Conservation (phyloP, 2,113 vertebrate genomes). For the Pterocles gutturalis region DNA sequence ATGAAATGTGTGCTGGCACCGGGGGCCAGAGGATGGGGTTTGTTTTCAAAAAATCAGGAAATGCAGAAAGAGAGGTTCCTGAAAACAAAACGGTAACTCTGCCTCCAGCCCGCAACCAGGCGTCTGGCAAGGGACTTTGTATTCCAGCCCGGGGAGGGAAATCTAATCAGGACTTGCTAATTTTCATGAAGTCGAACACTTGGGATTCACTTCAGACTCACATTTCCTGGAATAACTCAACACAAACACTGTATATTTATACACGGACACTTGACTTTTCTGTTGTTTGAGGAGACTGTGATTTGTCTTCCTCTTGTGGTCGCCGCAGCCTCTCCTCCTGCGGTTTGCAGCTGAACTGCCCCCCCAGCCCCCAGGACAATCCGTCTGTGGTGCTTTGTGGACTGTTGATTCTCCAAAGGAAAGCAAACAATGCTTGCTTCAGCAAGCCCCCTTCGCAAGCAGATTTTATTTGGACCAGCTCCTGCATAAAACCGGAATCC, state of each 20-base stretch:
- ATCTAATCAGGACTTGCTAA: not conserved
- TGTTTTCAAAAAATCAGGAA: not conserved
- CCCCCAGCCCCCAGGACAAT: not conserved
- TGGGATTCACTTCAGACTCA: not conserved
- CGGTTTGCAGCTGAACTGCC: not conserved
- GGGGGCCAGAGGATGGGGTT: rapidly evolving
- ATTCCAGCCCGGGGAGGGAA: not conserved
- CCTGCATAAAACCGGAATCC: not conserved
- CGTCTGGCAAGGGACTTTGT: not conserved
- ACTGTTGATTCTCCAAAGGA: not conserved
- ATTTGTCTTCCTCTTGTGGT: not conserved
- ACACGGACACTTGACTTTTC: not conserved
- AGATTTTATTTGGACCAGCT: not conserved
- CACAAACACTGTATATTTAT: not conserved
- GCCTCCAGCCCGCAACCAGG: rapidly evolving
- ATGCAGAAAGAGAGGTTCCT: not conserved
- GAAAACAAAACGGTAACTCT: not conserved
- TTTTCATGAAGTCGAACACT: not conserved
- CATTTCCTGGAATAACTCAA: not conserved
- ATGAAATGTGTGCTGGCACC: not conserved
- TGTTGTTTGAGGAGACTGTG: not conserved
- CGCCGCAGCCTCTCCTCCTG: not conserved
- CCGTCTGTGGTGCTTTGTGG: not conserved
- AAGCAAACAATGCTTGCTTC: not conserved
- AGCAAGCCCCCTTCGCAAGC: not conserved